These are phyloP conservation scores for Ceriagrion tenellum DNA, from an alignment of 2,888 invertebrate genomes.

Conservation along the genomic window DNA sequence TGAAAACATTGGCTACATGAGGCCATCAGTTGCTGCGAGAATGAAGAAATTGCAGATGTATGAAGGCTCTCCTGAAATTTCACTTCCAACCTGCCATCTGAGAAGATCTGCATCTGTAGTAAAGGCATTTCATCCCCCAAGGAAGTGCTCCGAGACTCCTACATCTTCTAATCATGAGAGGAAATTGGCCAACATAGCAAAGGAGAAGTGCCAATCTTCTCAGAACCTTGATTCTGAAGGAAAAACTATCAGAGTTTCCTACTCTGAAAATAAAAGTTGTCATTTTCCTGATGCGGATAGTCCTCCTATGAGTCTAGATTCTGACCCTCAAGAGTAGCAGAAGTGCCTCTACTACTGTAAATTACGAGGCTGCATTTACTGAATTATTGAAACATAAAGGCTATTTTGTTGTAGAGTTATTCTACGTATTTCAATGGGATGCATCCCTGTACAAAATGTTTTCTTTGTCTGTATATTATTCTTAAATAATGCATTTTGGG, in stretches of 20 bases:
- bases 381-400: background rate
- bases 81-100: constrained; percentile 6
- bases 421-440: background rate
- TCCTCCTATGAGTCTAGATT: constrained; percentile 57
- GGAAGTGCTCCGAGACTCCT: background rate
- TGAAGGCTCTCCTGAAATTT: constrained; percentile 20
- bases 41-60: constrained; percentile 64
- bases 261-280: background rate
- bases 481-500: background rate
- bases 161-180: background rate
- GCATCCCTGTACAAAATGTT: background rate
- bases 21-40: constrained; percentile 36
- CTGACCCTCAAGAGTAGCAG: constrained; percentile 33
- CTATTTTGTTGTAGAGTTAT: background rate
- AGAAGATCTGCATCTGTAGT: background rate
- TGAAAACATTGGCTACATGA: background rate
- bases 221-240: background rate
- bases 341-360: background rate
- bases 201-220: background rate
- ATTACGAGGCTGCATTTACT: background rate
- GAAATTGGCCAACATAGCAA: background rate
- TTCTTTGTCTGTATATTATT: background rate
- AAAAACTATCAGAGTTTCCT: background rate
- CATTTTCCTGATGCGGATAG: background rate
- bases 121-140: constrained; percentile 40